Evolutionary conservation across 2,113 vertebrate species (phyloP), one percentile per base, ranked within the genome.

Genomic region (Plecotus auritus): DNA sequence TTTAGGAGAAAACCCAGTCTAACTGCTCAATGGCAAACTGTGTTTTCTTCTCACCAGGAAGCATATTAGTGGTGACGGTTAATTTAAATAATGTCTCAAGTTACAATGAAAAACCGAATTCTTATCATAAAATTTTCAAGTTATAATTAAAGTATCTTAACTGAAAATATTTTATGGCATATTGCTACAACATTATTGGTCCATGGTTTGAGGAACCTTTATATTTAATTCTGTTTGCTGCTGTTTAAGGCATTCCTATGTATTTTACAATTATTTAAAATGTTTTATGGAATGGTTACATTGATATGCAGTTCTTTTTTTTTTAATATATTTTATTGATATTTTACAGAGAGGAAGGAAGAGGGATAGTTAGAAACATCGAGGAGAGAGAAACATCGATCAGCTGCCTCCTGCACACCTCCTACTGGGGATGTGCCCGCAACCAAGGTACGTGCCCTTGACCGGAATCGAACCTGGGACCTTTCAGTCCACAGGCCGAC

Each of bases 231-330:
- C 45, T 61, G 7, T 45, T 80, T 84, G 61, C 61, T 87, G 37
- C 40, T 90, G 23, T 42, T 87, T 67, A 67, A 70, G 4, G 1
- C 20, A 85, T 51, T 93, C n/a, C 49, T 61, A 74, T 69, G n/a
- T 37, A 47, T 85, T 93, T 90, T 78, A 77, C 26, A 83, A 64
- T 59, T 86, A 95, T 28, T 85, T 67, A 23, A 78, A 80, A 85
- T 74, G 32, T 61, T 61, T 28, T 42, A 73, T 73, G 70, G 12
- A 73, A 77, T 66, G 23, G 42, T 10, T 76, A 73, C 12, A 90
- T 30, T 45, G 6, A 32, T 54, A 61, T 22, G 56, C 32, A 95
- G 40, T 67, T 93, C 83, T 93, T 51, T n/a, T n/a, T n/a, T n/a
- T n/a, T n/a, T n/a, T n/a, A n/a, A n/a, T n/a, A n/a, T n/a, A n/a